These are phyloP conservation scores for Plebejus melissa DNA, from an alignment of 2,888 invertebrate species.

Conservation along the genomic window DNA sequence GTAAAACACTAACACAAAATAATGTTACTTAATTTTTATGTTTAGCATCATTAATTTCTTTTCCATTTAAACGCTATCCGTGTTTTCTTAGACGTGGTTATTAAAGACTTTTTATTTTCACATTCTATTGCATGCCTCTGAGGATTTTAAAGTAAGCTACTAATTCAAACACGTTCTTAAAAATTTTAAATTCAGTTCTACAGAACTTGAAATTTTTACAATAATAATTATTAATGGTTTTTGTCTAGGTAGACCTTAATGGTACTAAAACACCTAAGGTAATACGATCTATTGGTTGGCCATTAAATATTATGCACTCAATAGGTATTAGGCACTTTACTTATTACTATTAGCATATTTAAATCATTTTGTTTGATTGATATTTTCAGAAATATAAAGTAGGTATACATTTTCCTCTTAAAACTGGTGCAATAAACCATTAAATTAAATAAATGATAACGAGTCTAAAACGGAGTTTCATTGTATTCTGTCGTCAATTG, in stretches of 20 bases:
- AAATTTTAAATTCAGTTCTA: conserved; percentile 13
- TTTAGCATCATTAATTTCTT: background rate
- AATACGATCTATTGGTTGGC: too few species aligned
- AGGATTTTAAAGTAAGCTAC: conserved; percentile 24
- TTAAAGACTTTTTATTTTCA: conserved; percentile 25
- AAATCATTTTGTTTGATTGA: too few species aligned
- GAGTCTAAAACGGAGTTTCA: background rate
- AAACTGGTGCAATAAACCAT: background rate
- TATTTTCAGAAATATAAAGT: too few species aligned
- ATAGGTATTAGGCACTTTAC: too few species aligned
- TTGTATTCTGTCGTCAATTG: conserved; percentile 9
- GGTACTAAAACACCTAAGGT: too few species aligned
- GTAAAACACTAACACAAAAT: too few species aligned
- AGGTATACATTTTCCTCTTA: background rate
- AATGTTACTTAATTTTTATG: too few species aligned
- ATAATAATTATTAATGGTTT: background rate
- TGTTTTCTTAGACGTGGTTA: conserved; percentile 11
- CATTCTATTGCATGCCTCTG: conserved; percentile 19
- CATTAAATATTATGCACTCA: too few species aligned
- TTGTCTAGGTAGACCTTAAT: background rate
- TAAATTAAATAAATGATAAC: background rate
- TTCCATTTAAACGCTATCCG: background rate
- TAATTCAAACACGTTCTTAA: conserved; percentile 22
- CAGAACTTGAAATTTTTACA: conserved; percentile 13
- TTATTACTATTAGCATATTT: too few species aligned